phyloP scores from a whole-genome alignment of 1,140 invertebrate genomes.

The roundworm (Caenorhabditis elegans) region DNA sequence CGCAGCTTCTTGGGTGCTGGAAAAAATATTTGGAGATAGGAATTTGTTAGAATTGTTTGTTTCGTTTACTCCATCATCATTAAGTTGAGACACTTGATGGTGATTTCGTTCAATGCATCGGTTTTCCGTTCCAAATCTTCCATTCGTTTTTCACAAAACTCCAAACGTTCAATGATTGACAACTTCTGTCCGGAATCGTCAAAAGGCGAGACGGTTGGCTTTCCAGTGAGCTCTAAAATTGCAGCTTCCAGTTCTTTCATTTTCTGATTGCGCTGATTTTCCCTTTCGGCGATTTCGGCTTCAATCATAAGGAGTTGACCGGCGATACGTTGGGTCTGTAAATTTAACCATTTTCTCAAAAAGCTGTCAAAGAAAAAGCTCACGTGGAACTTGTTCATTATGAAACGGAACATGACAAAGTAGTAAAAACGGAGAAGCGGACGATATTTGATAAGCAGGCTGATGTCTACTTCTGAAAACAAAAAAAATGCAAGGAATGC shows the following conservation, averaged over 20 bases:
- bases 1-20: neutral
- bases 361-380: neutral
- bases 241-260: constrained; percentile 42
- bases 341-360: neutral
- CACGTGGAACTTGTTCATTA: constrained; percentile 49
- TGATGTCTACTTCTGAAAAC: constrained; percentile 40
- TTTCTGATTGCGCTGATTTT: constrained; percentile 49
- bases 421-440: constrained; percentile 52
- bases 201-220: constrained; percentile 25
- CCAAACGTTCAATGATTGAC: neutral
- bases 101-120: constrained; percentile 5
- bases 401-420: constrained; percentile 49
- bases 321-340: constrained; percentile 50
- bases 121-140: constrained; percentile 30
- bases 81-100: neutral
- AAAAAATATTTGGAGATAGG: too few relatives aligned
- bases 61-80: neutral
- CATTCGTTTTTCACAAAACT: constrained; percentile 44
- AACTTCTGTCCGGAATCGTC: constrained; percentile 21
- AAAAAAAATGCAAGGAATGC: neutral
- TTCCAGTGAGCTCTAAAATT: constrained; percentile 36
- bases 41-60: neutral
- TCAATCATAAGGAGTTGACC: constrained; percentile 56
- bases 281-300: constrained; percentile 51
- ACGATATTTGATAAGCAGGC: constrained; percentile 40